phyloP scores from a whole-genome alignment of 2,888 invertebrate genomes.

The Dendrolimus pini region DNA sequence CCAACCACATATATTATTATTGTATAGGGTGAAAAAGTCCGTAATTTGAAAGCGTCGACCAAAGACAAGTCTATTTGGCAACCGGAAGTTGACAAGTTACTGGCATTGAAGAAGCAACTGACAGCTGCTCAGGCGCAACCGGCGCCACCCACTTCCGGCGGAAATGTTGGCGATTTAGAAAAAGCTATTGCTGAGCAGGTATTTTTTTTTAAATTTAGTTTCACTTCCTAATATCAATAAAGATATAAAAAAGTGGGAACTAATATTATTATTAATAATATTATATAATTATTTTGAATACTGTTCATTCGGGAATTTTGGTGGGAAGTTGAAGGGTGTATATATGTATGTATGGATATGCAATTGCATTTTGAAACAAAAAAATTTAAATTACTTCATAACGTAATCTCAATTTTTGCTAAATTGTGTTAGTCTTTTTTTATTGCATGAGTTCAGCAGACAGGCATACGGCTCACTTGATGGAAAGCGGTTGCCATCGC shows the following conservation, averaged over 20 bases:
- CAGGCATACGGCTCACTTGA: too few species aligned
- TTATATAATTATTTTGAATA: too few species aligned
- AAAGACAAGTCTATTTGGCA: constrained; percentile 86
- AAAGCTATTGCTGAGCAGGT: constrained; percentile 78
- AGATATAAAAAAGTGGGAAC: background rate
- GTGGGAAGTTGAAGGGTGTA: background rate
- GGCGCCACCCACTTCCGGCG: constrained; percentile 8
- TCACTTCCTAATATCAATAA: background rate
- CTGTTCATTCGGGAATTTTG: too few species aligned
- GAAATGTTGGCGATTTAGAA: constrained; percentile 59
- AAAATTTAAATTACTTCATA: background rate
- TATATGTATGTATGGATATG: background rate
- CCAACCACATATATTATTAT: background rate
- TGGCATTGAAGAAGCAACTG: constrained; percentile 86
- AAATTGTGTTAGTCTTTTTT: too few species aligned
- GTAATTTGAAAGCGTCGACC: constrained; percentile 85
- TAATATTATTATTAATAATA: too few species aligned
- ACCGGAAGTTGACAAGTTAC: constrained; percentile 83
- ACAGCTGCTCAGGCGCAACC: constrained; percentile 28
- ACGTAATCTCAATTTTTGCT: background rate
- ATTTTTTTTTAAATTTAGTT: background rate
- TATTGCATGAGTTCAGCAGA: too few species aligned
- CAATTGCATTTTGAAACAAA: background rate
- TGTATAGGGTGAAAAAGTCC: constrained; percentile 82
- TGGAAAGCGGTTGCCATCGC: too few species aligned